These are phyloP conservation scores for Andricus curvator DNA, from an alignment of 2,888 invertebrate species.

Conservation along the genomic window DNA sequence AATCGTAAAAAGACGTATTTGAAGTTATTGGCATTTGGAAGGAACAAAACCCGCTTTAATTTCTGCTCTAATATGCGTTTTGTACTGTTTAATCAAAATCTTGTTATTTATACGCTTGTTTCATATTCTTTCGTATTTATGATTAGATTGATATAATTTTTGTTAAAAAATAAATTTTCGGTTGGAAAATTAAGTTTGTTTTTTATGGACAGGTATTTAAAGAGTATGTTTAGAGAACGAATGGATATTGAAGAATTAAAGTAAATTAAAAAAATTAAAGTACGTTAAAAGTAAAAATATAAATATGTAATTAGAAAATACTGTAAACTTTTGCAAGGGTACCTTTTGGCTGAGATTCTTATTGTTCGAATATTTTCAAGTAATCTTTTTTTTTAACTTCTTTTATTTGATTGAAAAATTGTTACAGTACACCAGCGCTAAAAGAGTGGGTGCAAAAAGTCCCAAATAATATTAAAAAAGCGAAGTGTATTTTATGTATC, in stretches of 20 bases:
- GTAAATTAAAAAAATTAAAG: too few relatives aligned
- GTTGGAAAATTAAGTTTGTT: background rate
- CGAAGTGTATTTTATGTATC: background rate
- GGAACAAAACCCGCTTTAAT: too few relatives aligned
- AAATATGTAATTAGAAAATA: too few relatives aligned
- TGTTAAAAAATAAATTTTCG: background rate
- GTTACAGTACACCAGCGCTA: background rate
- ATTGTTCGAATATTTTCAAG: too few relatives aligned
- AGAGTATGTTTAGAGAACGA: background rate
- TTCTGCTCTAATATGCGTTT: too few relatives aligned
- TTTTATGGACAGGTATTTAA: background rate
- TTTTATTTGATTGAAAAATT: background rate
- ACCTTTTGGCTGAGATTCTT: too few relatives aligned
- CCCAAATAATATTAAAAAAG: background rate
- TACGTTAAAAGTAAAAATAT: too few relatives aligned
- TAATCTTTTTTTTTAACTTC: background rate
- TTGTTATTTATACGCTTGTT: background rate
- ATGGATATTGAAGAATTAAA: too few relatives aligned
- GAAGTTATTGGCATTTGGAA: too few relatives aligned
- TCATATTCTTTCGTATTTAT: background rate
- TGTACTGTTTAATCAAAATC: background rate
- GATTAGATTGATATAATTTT: background rate
- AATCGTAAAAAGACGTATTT: too few relatives aligned
- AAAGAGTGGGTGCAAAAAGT: background rate
- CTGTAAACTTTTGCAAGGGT: too few relatives aligned